Conservation (phyloP, 1,140 invertebrate genomes). For the Apis cerana region DNA sequence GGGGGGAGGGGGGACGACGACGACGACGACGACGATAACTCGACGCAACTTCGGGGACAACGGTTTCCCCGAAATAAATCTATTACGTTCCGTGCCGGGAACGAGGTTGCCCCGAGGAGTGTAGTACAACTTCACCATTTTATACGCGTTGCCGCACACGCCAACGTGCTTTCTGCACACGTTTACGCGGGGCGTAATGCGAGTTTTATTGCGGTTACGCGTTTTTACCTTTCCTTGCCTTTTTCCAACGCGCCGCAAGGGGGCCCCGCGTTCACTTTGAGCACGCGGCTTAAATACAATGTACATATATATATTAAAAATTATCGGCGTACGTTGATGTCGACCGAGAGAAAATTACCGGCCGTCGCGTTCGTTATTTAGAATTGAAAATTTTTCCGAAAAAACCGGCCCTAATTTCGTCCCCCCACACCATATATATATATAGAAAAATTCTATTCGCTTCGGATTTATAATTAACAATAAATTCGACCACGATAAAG, state of each 20-base stretch:
- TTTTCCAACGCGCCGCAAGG: slow-evolving; percentile 22
- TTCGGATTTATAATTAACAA: no score
- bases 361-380: no score
- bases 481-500: no score
- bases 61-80: slow-evolving; percentile 45
- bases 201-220: slow-evolving; percentile 61
- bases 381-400: no score
- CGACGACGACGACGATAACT: not conserved
- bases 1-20: no score
- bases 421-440: no score
- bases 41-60: not conserved
- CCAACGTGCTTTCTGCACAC: slow-evolving; percentile 53
- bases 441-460: no score
- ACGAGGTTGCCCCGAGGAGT: slow-evolving; percentile 5
- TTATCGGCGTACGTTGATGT: no score
- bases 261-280: not conserved
- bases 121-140: slow-evolving; percentile 28
- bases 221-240: slow-evolving; percentile 55
- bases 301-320: no score
- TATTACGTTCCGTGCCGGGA: slow-evolving; percentile 36
- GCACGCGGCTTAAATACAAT: slow-evolving; percentile 25
- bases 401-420: no score
- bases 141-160: slow-evolving; percentile 49
- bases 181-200: slow-evolving; percentile 58
- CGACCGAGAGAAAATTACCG: no score